Evolutionary conservation across 2,797 vertebrate species (phyloP), one percentile per base, ranked within the genome.

Genomic region (Parotocinclus haroldoi): DNA sequence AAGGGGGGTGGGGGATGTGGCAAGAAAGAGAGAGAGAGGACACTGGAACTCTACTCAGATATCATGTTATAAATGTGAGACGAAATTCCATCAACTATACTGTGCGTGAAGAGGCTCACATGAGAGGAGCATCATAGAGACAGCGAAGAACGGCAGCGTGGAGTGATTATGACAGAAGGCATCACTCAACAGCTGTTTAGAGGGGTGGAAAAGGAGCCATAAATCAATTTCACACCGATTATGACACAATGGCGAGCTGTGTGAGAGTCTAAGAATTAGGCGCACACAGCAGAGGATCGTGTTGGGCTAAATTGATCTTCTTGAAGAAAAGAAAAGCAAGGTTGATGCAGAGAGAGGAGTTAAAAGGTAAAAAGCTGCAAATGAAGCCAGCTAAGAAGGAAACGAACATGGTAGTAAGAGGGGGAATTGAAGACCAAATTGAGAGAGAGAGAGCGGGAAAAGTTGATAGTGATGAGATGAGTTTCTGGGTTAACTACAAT

Each of bases 101-200:
- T 73, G 55, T 71, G 71, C 59, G 71, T 37, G 38, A 19, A 68
- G 58, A 53, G 68, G 61, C 40, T 27, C 54, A 76, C 48, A 50
- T 8, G 39, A 68, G 58, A 56, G 68, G 61, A 48, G 39, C 54
- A 76, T 58, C 4, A 38, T 61, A 50, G 68, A 70, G 60, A 60
- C 50, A 56, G 53, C 53, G 71, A 69, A 63, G 71, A 69, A 68
- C 63, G 59, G 63, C 50, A 42, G 66, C 71, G 76, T 72, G 69
- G 68, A 79, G 78, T 68, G 61, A 76, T 76, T 75, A 79, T 78
- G 80, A 84, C 78, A 81, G 80, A 66, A 80, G 80, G 66, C 80
- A 86, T 87, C 84, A 81, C 69, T 87, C 82, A 85, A 73, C 74
- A 75, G 69, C 76, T 78, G 63, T 84, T 86, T 81, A 84, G 76